Evolutionary conservation across 2,797 vertebrate genomes (phyloP).

Genomic region (Falco cherrug): DNA sequence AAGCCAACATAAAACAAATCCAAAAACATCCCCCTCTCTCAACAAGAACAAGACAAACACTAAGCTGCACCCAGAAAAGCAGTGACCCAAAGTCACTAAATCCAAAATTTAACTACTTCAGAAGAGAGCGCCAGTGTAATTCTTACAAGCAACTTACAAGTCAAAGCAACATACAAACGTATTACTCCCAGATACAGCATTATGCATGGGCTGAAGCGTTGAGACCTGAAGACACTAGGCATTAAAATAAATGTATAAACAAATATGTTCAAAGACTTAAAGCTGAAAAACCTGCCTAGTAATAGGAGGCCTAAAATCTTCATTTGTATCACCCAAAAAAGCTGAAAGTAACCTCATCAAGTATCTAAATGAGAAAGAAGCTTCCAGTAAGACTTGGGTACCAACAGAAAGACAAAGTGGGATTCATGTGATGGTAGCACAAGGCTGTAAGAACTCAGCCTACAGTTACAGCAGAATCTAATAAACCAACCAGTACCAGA

Average conservation of each 20-base stretch:
- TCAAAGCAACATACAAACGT: not conserved
- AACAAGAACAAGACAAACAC: not conserved
- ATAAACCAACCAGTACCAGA: not conserved
- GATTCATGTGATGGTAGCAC: not conserved
- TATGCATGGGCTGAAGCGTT: not conserved
- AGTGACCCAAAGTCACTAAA: not conserved
- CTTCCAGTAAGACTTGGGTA: not conserved
- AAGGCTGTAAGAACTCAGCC: not conserved
- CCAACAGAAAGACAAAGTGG: not conserved
- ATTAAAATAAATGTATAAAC: not conserved
- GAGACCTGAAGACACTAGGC: not conserved
- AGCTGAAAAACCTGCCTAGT: not conserved
- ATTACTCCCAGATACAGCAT: not conserved
- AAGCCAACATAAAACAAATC: not conserved
- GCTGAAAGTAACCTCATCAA: not conserved
- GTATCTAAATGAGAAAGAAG: not conserved
- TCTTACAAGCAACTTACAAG: not conserved
- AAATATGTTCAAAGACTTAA: not conserved
- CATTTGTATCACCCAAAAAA: not conserved
- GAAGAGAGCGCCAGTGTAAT: fast-evolving
- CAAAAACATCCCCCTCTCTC: not conserved
- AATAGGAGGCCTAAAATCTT: not conserved
- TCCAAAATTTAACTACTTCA: not conserved
- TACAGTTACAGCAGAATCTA: not conserved
- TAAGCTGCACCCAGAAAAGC: not conserved